These are phyloP conservation scores for Melanocharis versteri DNA, from an alignment of 2,113 vertebrate species.

Conservation along the genomic window DNA sequence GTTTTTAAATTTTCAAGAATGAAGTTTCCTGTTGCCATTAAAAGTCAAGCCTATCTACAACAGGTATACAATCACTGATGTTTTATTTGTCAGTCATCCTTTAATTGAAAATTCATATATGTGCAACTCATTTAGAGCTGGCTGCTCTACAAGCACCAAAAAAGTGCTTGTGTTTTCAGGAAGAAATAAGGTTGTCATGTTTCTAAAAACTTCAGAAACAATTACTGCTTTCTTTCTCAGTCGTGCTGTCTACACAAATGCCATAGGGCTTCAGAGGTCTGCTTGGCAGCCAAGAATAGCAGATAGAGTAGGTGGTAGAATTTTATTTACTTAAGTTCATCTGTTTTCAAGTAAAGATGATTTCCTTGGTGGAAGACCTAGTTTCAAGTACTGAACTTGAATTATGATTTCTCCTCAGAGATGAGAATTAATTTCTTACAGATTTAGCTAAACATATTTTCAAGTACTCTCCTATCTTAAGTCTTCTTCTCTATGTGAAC, in stretches of 20 bases:
- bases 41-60: not conserved
- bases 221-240: not conserved
- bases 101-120: not conserved
- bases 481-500: not conserved
- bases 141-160: not conserved
- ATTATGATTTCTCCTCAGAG: not conserved
- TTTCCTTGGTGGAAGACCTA: not conserved
- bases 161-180: not conserved
- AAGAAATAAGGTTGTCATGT: not conserved
- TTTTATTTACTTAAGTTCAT: not conserved
- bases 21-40: not conserved
- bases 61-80: not conserved
- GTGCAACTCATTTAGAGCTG: not conserved
- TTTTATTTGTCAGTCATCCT: not conserved
- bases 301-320: not conserved
- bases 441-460: slow-evolving; percentile 6
- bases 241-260: not conserved
- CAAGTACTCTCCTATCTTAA: not conserved
- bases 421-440: not conserved
- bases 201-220: not conserved
- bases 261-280: not conserved
- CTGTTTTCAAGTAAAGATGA: not conserved
- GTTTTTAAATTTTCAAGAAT: not conserved
- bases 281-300: not conserved
- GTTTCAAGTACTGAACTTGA: not conserved